A percentile compares a stretch with the other conserved stretches of the same genome.
Conservation (phyloP, 2,113 vertebrate genomes). For the Ictidomys tridecemlineatus region DNA sequence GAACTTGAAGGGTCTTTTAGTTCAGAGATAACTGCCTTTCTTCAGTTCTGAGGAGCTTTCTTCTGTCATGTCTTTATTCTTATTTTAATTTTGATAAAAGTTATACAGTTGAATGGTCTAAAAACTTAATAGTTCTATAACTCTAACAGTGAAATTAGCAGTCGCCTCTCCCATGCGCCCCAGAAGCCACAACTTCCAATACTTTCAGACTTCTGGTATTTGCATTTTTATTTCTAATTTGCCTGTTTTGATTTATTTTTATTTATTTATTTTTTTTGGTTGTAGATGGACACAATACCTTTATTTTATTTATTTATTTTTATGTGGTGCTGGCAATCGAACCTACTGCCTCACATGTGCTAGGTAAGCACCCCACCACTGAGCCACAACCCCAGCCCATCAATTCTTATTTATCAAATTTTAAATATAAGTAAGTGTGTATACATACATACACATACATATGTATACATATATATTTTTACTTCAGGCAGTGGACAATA, state of each 20-base stretch:
- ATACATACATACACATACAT: too few species aligned
- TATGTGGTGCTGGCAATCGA: too few species aligned
- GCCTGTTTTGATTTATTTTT: neutral
- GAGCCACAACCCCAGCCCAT: too few species aligned
- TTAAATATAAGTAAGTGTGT: neutral
- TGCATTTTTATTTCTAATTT: neutral
- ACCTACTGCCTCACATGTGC: too few species aligned
- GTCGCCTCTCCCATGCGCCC: neutral
- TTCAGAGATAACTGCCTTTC: neutral
- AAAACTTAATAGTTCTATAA: neutral
- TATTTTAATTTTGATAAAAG: slow-evolving; percentile 8
- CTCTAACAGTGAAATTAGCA: neutral
- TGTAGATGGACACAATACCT: too few species aligned
- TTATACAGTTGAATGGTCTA: neutral
- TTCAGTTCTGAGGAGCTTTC: slow-evolving; percentile 10
- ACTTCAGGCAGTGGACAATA: neutral
- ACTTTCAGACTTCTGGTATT: neutral
- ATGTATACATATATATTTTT: too few species aligned
- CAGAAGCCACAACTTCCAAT: neutral
- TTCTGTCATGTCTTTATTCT: slow-evolving; percentile 3
- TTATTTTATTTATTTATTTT: too few species aligned
- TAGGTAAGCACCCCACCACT: too few species aligned
- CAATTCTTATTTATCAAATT: neutral
- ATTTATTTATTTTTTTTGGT: too few species aligned
- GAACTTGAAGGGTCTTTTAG: neutral